A percentile compares a stretch with the other conserved stretches of the same genome.
These are phyloP conservation scores for Eurytoma californica DNA, from an alignment of 2,888 invertebrate genomes.

Conservation along the genomic window DNA sequence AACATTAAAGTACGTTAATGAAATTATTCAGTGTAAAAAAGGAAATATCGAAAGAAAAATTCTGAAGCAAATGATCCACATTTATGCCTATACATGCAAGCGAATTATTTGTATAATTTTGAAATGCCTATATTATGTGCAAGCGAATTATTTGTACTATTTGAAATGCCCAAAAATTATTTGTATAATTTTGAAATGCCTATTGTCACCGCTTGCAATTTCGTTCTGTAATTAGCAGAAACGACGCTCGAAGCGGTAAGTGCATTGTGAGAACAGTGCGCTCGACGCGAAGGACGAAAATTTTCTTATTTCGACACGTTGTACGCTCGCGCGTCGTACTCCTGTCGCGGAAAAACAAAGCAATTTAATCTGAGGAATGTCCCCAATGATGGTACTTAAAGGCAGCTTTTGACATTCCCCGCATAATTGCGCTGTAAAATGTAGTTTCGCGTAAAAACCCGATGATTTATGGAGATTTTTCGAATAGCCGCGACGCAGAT, in stretches of 20 bases:
- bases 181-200: slow-evolving; percentile 2
- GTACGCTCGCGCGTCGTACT: neutral
- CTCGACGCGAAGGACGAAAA: slow-evolving; percentile 31
- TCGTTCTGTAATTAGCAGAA: slow-evolving; percentile 2
- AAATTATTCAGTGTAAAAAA: no score
- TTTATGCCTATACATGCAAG: no score
- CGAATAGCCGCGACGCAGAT: no score
- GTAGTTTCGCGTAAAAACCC: slow-evolving; percentile 7
- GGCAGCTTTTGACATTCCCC: slow-evolving; percentile 19
- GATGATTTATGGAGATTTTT: neutral
- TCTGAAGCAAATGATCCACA: no score
- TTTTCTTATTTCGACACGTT: slow-evolving; percentile 39
- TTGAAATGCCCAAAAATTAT: no score
- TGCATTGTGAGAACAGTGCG: slow-evolving; percentile 12
- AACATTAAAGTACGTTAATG: no score
- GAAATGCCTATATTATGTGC: no score
- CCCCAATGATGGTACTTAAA: neutral
- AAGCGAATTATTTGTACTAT: no score
- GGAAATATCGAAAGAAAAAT: no score
- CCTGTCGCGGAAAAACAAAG: slow-evolving; percentile 27
- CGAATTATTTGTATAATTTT: no score
- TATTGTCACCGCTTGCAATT: slow-evolving; percentile 16
- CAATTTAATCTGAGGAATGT: slow-evolving; percentile 33
- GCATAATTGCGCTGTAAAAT: slow-evolving; percentile 24
- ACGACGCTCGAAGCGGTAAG: neutral